phyloP scores from a whole-genome alignment of 2,888 invertebrate species.

The Leucoma salicis region DNA sequence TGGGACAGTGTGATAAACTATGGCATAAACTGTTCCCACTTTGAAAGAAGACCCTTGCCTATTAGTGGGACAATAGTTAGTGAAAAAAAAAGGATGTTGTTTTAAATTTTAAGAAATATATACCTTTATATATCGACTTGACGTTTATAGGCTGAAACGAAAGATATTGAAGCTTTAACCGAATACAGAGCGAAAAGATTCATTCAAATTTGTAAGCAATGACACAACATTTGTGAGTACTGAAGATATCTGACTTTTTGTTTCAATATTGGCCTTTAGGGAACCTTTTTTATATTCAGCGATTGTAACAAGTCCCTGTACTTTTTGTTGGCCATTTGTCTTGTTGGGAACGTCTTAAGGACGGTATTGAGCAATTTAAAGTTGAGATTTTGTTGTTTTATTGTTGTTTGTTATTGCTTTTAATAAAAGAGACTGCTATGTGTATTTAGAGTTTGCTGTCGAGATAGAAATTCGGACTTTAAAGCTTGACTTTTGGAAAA shows the following conservation, averaged over 20 bases:
- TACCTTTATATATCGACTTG: too few species aligned
- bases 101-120: too few species aligned
- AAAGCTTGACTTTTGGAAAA: too few species aligned
- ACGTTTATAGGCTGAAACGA: too few species aligned
- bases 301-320: constrained; percentile 29
- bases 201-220: constrained; percentile 19
- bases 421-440: constrained; percentile 13
- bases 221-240: constrained; percentile 25
- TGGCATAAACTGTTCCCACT: too few species aligned
- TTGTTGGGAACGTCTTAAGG: constrained; percentile 36
- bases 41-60: too few species aligned
- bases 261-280: constrained; percentile 42
- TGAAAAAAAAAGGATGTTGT: too few species aligned
- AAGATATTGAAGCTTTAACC: constrained; percentile 3
- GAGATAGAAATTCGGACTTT: background rate
- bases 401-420: constrained; percentile 21
- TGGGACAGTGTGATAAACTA: too few species aligned
- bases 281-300: constrained; percentile 39
- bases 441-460: constrained; percentile 7
- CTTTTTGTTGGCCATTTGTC: constrained; percentile 40
- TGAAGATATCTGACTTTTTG: constrained; percentile 35
- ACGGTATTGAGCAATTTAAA: constrained; percentile 32
- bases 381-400: constrained; percentile 29
- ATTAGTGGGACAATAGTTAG: too few species aligned
- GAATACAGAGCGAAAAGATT: constrained; percentile 6